Percentiles rank a stretch among this genome's conserved stretches.
phyloP scores from a whole-genome alignment of 2,888 invertebrate genomes.

The Aspidapion aeneum region DNA sequence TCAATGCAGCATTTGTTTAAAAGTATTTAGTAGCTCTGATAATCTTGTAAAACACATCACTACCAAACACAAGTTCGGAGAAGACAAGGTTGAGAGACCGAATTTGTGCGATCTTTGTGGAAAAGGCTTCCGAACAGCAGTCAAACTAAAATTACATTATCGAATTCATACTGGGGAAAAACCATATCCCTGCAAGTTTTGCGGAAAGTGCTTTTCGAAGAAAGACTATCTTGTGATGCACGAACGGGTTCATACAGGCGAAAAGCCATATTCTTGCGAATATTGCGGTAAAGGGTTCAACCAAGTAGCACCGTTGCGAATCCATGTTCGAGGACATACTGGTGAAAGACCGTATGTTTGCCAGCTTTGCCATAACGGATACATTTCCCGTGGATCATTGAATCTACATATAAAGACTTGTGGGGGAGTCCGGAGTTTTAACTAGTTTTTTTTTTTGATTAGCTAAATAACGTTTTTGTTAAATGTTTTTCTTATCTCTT shows the following conservation, averaged over 20 bases:
- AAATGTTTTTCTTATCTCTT: too few relatives aligned
- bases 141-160: slow-evolving; percentile 39
- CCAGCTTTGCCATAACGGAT: slow-evolving; percentile 37
- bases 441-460: too few relatives aligned
- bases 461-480: too few relatives aligned
- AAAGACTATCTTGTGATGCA: slow-evolving; percentile 41
- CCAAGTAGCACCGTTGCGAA: slow-evolving; percentile 37
- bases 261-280: slow-evolving; percentile 43
- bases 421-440: slow-evolving; percentile 22
- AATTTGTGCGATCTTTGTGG: slow-evolving; percentile 43
- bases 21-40: slow-evolving; percentile 38
- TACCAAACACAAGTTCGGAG: slow-evolving; percentile 35
- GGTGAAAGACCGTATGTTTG: slow-evolving; percentile 42
- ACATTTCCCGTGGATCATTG: slow-evolving; percentile 37
- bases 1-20: slow-evolving; percentile 41
- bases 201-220: slow-evolving; percentile 40
- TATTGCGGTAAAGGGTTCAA: slow-evolving; percentile 44
- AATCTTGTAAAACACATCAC: slow-evolving; percentile 49
- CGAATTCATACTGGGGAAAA: slow-evolving; percentile 49
- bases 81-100: slow-evolving; percentile 34
- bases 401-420: slow-evolving; percentile 38
- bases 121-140: slow-evolving; percentile 40
- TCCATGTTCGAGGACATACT: slow-evolving; percentile 40
- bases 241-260: slow-evolving; percentile 44
- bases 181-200: slow-evolving; percentile 37